Percentiles rank a stretch among this genome's conserved stretches.
Conservation (phyloP, 2,888 invertebrate species). For the Zeuzera pyrina region DNA sequence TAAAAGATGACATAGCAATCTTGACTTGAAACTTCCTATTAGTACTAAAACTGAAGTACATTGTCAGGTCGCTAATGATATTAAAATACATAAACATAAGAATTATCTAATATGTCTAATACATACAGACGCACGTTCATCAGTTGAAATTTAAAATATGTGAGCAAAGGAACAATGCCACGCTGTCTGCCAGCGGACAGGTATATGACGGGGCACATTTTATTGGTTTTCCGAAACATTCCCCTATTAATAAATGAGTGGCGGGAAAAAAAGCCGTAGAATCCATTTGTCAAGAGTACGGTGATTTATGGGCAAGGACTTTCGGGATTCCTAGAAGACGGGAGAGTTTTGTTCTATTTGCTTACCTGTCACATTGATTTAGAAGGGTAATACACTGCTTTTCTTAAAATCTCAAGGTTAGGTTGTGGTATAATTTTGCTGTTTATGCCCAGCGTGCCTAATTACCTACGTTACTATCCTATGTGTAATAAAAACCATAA, state of each 20-base stretch:
- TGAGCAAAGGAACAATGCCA: constrained; percentile 57
- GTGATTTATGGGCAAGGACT: constrained; percentile 69
- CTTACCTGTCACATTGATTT: constrained; percentile 71
- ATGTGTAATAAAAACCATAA: too few relatives aligned
- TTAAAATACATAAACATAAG: constrained; percentile 12
- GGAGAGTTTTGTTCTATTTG: constrained; percentile 68
- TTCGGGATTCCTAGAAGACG: constrained; percentile 65
- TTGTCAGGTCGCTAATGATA: too few relatives aligned
- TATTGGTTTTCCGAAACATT: constrained; percentile 73
- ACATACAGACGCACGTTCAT: too few relatives aligned
- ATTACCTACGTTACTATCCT: too few relatives aligned
- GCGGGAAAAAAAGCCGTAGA: constrained; percentile 65
- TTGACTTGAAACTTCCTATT: too few relatives aligned
- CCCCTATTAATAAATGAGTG: constrained; percentile 72
- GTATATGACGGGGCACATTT: constrained; percentile 73
- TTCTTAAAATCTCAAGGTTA: too few relatives aligned
- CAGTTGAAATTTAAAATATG: constrained; percentile 34
- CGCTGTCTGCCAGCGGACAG: constrained; percentile 68
- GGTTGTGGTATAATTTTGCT: too few relatives aligned
- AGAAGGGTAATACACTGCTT: constrained; percentile 38
- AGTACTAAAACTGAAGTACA: too few relatives aligned
- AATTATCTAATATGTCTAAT: too few relatives aligned
- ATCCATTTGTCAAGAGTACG: constrained; percentile 68
- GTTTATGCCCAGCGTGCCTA: too few relatives aligned
- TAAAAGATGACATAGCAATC: too few relatives aligned